Conservation (phyloP, 2,797 vertebrate genomes). For the Ceryle rudis region DNA sequence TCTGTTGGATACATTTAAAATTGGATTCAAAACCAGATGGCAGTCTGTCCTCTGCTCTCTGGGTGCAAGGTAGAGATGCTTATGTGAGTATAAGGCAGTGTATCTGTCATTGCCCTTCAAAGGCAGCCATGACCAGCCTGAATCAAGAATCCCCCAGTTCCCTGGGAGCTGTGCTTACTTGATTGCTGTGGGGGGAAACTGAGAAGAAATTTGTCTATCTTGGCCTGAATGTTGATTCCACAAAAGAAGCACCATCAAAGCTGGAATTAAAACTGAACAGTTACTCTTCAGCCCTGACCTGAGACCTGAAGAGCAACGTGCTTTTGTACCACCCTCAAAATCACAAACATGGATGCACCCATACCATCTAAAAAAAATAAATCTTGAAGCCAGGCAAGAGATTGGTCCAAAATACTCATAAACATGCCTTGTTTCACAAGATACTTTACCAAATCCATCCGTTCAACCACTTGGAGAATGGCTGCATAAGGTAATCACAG, state of each 20-base stretch:
- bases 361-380: not conserved
- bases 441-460: not conserved
- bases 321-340: not conserved
- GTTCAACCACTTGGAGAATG: not conserved
- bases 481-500: not conserved
- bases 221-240: not conserved
- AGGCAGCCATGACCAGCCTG: not conserved
- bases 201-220: not conserved
- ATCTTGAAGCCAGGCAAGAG: not conserved
- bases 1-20: not conserved
- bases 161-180: fast-evolving
- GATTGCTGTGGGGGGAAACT: not conserved
- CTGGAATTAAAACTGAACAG: not conserved
- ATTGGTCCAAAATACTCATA: not conserved
- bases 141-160: not conserved
- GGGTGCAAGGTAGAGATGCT: not conserved
- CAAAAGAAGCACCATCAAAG: not conserved
- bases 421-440: not conserved
- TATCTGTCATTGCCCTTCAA: not conserved
- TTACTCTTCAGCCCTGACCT: not conserved
- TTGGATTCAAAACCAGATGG: not conserved
- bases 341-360: not conserved
- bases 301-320: not conserved
- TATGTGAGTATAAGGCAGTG: not conserved
- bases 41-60: not conserved